These are phyloP conservation scores for Oreochromis spilurus DNA, from an alignment of 2,113 vertebrate genomes.

Conservation along the genomic window DNA sequence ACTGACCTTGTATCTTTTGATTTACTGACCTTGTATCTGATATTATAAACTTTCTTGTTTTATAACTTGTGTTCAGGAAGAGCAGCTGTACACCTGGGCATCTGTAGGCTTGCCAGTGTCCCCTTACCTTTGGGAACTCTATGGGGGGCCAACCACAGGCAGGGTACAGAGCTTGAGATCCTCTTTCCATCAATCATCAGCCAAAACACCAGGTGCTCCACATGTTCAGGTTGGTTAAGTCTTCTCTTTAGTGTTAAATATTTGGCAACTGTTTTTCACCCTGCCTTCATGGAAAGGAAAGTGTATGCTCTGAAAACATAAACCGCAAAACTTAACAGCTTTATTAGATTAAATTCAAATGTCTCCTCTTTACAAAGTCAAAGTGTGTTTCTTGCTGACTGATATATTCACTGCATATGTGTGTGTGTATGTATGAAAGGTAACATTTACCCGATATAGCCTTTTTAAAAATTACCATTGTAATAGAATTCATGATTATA, in stretches of 20 bases:
- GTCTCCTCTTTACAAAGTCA: neutral
- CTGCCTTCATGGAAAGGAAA: neutral
- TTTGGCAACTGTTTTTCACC: neutral
- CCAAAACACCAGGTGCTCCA: neutral
- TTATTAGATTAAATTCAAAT: neutral
- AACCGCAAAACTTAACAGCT: neutral
- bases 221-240: conserved; percentile 44
- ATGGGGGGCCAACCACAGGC: conserved; percentile 30
- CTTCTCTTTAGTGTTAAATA: neutral
- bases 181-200: conserved; percentile 20
- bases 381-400: neutral
- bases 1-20: neutral
- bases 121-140: conserved; percentile 57
- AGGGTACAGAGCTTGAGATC: conserved; percentile 16
- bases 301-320: neutral
- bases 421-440: neutral
- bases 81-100: conserved; percentile 68
- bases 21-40: neutral
- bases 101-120: conserved; percentile 59
- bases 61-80: conserved; percentile 38
- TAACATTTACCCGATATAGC: neutral
- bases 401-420: neutral
- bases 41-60: neutral
- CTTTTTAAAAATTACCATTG: neutral
- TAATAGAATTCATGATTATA: neutral